These are phyloP conservation scores for Agelas oroides DNA, from an alignment of 37 sponge, comb jelly and placozoan genomes.

Conservation along the genomic window DNA sequence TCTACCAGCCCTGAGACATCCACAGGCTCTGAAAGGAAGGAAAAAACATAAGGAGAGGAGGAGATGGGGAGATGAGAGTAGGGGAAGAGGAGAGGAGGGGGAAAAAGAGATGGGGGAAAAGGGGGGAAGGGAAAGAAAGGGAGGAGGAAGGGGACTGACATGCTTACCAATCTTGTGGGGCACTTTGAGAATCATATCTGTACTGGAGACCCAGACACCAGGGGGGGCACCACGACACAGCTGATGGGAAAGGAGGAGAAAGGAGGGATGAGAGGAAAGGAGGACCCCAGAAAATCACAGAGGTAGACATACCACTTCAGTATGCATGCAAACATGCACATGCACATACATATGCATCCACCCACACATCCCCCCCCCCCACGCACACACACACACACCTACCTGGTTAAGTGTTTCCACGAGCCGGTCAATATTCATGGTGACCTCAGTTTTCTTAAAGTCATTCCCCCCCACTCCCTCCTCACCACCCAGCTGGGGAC, in stretches of 20 bases:
- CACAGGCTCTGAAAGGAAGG: conserved; percentile 36
- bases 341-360: neutral
- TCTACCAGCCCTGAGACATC: conserved; percentile 37
- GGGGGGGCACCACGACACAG: conserved; percentile 54
- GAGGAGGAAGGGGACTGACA: too few relatives aligned
- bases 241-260: neutral
- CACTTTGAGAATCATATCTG: conserved; percentile 78
- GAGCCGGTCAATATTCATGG: conserved; percentile 71
- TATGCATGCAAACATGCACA: too few relatives aligned
- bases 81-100: too few relatives aligned
- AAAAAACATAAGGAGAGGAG: too few relatives aligned
- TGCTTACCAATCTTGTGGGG: conserved; percentile 10
- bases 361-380: too few relatives aligned
- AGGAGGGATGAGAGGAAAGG: neutral
- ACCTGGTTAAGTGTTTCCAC: conserved; percentile 52
- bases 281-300: neutral
- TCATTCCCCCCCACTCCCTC: neutral
- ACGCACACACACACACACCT: neutral
- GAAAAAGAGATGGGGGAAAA: too few relatives aligned
- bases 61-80: too few relatives aligned
- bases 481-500: conserved; percentile 2
- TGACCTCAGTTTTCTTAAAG: conserved; percentile 7
- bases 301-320: too few relatives aligned
- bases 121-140: too few relatives aligned
- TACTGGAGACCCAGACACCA: conserved; percentile 84